Evolutionary conservation across 2,888 invertebrate species (phyloP).

Genomic region (Tuberolachnus salignus): DNA sequence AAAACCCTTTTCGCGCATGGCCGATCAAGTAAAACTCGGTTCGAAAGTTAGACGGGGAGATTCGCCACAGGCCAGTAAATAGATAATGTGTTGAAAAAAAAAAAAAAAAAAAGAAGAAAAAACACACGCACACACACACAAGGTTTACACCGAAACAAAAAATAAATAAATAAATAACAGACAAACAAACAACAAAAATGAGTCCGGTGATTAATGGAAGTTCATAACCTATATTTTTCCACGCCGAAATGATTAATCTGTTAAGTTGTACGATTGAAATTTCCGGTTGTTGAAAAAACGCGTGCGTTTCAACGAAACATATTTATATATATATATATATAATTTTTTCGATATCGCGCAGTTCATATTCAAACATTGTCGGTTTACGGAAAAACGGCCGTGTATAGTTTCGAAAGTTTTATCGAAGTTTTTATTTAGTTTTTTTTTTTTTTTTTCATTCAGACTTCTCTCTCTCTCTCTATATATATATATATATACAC

Average conservation of each 20-base stretch:
- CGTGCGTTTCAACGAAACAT: background rate
- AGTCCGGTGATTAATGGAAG: slow-evolving; percentile 40
- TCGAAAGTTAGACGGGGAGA: background rate
- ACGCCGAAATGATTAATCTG: slow-evolving; percentile 23
- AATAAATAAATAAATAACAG: too few relatives aligned
- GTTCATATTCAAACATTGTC: too few relatives aligned
- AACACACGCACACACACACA: too few relatives aligned
- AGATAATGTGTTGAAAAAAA: slow-evolving; percentile 1
- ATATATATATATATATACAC: too few relatives aligned
- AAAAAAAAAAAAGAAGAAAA: too few relatives aligned
- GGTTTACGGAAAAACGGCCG: too few relatives aligned
- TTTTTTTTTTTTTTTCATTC: too few relatives aligned
- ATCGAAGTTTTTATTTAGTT: too few relatives aligned
- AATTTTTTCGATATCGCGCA: too few relatives aligned
- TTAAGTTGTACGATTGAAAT: slow-evolving; percentile 23
- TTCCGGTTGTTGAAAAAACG: background rate
- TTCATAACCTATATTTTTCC: slow-evolving; percentile 32
- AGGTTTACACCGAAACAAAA: background rate
- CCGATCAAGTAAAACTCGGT: slow-evolving; percentile 6
- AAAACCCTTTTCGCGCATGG: slow-evolving; percentile 22
- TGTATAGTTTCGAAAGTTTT: background rate
- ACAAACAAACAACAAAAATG: background rate
- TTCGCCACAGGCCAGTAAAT: background rate
- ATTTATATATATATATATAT: too few relatives aligned
- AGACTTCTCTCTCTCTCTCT: too few relatives aligned